Evolutionary conservation across 2,113 vertebrate species (phyloP), one percentile per base, ranked within the genome.

Genomic region (Ceyx margarethae): DNA sequence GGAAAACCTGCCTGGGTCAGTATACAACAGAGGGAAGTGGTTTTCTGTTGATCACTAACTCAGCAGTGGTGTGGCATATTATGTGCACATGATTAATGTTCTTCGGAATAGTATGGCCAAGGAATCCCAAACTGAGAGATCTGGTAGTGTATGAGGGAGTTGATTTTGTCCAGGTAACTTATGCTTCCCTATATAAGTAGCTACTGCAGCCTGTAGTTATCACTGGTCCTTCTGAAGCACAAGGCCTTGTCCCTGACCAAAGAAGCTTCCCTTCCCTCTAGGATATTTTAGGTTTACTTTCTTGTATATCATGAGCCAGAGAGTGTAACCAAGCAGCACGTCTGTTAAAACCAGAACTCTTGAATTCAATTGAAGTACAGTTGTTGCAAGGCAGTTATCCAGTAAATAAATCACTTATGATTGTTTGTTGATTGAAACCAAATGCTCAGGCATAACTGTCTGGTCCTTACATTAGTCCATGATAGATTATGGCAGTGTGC

Each of bases 1-100:
- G 98, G 78, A 98, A 97, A 95, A 98, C 98, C 57, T 99, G 99
- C 96, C 93, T 98, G 53, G 99, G 99, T 99, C 97, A 99, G 98
- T 91, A 79, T 73, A 29, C 35, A 7, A 28, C 11, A 73, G 22
- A 80, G 33, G 19, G 66, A 79, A 53, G 71, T 33, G 21, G 15
- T 26, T 60, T 50, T 68, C 60, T 75, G 10, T 48, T 65, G 13
- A 18, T 81, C 46, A 53, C 37, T 16, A n/a, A 2, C n/a, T 48
- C 3, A 9, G 22, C 54, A 48, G 22, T 48, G 50, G 8, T 54
- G 40, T 73, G 37, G 23, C 7, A 6, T 48, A n/a, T 83, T 87
- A 12, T 76, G 40, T 83, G 42, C 72, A 53, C 8, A 2, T 40
- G 60, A n/a, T 22, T 67, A 54, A 15, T 37, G 28, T 13, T 62